Base-by-base conservation (phyloP, 1,140 invertebrate genomes). In the Octopus sinensis region DNA sequence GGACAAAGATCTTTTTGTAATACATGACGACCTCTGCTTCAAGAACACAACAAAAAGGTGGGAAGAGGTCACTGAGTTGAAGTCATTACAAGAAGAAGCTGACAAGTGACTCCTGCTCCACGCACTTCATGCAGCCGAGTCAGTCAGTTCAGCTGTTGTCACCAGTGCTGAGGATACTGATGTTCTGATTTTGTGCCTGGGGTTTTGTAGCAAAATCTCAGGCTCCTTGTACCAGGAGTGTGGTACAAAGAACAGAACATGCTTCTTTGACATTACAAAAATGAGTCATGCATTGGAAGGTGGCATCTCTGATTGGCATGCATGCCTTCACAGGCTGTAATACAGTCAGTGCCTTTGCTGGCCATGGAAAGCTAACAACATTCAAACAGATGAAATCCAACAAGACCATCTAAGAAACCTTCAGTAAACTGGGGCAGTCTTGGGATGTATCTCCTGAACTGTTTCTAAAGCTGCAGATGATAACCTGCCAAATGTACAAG, bases 301-400 rank as follows among this genome's bases (percentile, higher is more conserved):
- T 7, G 23, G 53, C 78, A 62, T 79, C 5, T 84, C 82, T 83
- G 54, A 12, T 52, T 53, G 84, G 76, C 83, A 85, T 81, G 79
- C 79, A 17, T 84, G 23, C 80, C 71, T 83, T n/a, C 78, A 75
- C 78, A 75, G 56, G 30, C 81, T 83, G 83, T 83, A 75, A 77
- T 76, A 17, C 83, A 79, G 53, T 83, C n/a, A 83, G 76, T 83
- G 53, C 79, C 17, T 83, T 78, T 13, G 54, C 43, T 52, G 82
- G 10, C 54, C 71, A 51, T 79, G 82, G 54, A 78, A 83, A 75
- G 17, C 23, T 30, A 52, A 53, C 73, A 43, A 54, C 17, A 23
- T 80, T n/a, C 17, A 79, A 6, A 7, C 17, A 23, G n/a, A 17
- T 13, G 30, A 78, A 73, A 56, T 30, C n/a, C 17, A 79, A n/a